Percentiles rank a stretch among this genome's conserved stretches.
These are phyloP conservation scores for Chironomus tentans DNA, from an alignment of 2,888 invertebrate genomes.

Conservation along the genomic window DNA sequence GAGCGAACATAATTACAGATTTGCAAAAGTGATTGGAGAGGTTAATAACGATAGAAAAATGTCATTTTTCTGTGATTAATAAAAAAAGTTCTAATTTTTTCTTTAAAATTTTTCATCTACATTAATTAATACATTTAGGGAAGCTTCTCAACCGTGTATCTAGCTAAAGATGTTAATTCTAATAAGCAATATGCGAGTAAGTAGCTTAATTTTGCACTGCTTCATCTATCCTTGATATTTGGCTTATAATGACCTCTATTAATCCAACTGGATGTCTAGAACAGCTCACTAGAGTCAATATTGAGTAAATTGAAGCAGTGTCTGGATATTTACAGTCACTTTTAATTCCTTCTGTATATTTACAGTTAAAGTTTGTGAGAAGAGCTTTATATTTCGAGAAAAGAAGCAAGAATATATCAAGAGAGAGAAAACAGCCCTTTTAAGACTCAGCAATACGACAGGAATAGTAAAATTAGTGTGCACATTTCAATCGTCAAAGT, in stretches of 20 bases:
- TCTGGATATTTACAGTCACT: not conserved
- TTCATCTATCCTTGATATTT: not conserved
- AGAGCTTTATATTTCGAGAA: slow-evolving; percentile 84
- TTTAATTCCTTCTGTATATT: not conserved
- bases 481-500: slow-evolving; percentile 90
- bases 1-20: not conserved
- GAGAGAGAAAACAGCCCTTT: slow-evolving; percentile 89
- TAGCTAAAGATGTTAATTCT: slow-evolving; percentile 84
- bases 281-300: no score
- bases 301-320: no score
- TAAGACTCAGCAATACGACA: slow-evolving; percentile 69
- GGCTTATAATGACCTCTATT: no score
- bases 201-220: no score
- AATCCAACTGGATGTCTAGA: no score
- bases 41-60: not conserved
- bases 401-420: slow-evolving; percentile 88
- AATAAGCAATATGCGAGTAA: slow-evolving; percentile 90
- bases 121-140: slow-evolving; percentile 83
- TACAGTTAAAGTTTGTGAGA: slow-evolving; percentile 93
- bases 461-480: slow-evolving; percentile 91
- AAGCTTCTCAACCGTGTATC: slow-evolving; percentile 91
- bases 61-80: not conserved
- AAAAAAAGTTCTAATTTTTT: not conserved
- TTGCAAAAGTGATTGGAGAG: not conserved
- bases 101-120: slow-evolving; percentile 41